Percentiles rank a stretch among this genome's conserved stretches.
These are phyloP conservation scores for Dascillus cervinus DNA, from an alignment of 2,888 invertebrate species.

Conservation along the genomic window DNA sequence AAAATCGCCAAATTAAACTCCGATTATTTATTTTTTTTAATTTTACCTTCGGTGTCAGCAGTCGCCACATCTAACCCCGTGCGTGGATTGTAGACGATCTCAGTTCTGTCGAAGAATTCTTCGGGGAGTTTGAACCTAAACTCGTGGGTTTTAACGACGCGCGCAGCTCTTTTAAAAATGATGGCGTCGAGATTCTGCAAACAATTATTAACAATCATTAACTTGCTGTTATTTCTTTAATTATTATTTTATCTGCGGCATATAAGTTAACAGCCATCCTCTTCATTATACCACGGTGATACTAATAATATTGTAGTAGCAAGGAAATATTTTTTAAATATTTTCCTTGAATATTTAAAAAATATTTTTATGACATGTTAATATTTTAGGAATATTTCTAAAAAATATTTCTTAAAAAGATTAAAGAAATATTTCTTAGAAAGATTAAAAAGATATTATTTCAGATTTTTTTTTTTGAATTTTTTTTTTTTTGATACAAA, in stretches of 20 bases:
- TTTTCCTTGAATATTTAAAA: constrained; percentile 5
- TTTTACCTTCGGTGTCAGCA: constrained; percentile 45
- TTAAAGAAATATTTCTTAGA: too few relatives aligned
- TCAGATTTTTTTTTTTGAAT: too few relatives aligned
- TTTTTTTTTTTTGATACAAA: too few relatives aligned
- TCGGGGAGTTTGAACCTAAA: constrained; percentile 66
- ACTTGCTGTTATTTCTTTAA: too few relatives aligned
- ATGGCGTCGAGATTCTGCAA: constrained; percentile 63
- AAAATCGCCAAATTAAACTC: constrained; percentile 28
- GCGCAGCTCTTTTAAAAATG: constrained; percentile 63
- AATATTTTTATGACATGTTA: too few relatives aligned
- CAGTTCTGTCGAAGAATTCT: constrained; percentile 59
- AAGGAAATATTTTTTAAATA: neutral
- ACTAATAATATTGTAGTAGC: neutral
- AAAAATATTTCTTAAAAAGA: too few relatives aligned
- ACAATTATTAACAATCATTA: too few relatives aligned
- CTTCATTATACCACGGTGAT: too few relatives aligned
- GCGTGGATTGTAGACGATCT: constrained; percentile 59
- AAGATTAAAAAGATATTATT: too few relatives aligned
- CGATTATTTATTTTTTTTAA: neutral
- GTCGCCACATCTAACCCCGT: constrained; percentile 58
- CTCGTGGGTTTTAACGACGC: constrained; percentile 66
- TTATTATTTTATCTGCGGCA: too few relatives aligned
- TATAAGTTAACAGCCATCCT: too few relatives aligned
- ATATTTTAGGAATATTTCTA: too few relatives aligned